Conservation (phyloP, 2,113 vertebrate genomes). For the Hippocampus guttulatus region DNA sequence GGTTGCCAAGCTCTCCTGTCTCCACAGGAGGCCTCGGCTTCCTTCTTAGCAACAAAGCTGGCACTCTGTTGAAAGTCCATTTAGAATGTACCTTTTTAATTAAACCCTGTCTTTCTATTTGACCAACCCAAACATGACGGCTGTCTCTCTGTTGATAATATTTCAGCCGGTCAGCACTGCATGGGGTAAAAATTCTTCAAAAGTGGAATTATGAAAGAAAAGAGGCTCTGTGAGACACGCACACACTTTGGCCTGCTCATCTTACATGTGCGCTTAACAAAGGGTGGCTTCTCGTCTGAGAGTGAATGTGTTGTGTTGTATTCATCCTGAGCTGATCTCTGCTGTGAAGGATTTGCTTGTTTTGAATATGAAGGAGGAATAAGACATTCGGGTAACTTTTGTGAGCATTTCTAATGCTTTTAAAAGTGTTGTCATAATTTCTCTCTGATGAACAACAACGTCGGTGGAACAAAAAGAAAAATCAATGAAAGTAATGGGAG, state of each 20-base stretch:
- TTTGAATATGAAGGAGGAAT: slow-evolving; percentile 11
- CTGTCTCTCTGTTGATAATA: slow-evolving; percentile 73
- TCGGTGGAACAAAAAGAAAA: slow-evolving; percentile 10
- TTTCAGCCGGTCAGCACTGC: slow-evolving; percentile 52
- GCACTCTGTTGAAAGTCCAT: slow-evolving; percentile 51
- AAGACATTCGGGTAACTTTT: not conserved
- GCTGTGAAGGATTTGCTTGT: slow-evolving; percentile 14
- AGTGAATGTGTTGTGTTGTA: slow-evolving; percentile 19
- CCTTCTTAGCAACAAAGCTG: slow-evolving; percentile 40
- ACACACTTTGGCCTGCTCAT: slow-evolving; percentile 36
- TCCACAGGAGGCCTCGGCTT: slow-evolving; percentile 47
- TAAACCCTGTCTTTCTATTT: slow-evolving; percentile 61
- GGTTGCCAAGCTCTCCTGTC: slow-evolving; percentile 47
- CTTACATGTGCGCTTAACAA: slow-evolving; percentile 40
- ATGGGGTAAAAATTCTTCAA: slow-evolving; percentile 70
- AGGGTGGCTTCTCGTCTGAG: slow-evolving; percentile 38
- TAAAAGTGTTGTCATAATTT: slow-evolving; percentile 10
- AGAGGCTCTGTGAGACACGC: slow-evolving; percentile 34
- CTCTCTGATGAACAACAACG: slow-evolving; percentile 2
- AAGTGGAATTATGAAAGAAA: slow-evolving; percentile 64
- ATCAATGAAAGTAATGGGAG: slow-evolving; percentile 7
- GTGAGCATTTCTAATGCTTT: slow-evolving; percentile 1
- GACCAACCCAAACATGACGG: slow-evolving; percentile 46
- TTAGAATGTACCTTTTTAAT: slow-evolving; percentile 61
- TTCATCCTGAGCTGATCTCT: slow-evolving; percentile 25